Base-by-base conservation (phyloP, 2,888 invertebrate species). In the Petrophora chlorosata region DNA sequence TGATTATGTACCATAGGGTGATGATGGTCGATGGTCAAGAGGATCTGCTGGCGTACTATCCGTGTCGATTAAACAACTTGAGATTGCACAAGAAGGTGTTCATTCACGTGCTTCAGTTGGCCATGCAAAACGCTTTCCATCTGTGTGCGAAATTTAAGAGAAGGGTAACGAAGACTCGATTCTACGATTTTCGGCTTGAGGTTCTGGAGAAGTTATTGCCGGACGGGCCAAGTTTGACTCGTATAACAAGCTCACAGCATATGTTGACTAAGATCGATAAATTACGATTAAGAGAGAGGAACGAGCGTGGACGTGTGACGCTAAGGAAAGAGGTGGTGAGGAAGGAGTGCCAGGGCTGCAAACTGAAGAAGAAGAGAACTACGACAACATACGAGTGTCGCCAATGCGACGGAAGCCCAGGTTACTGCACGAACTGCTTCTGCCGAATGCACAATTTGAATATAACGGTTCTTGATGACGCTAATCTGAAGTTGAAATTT, bases 261-360 rank as follows among this genome's bases (percentile, higher is more conserved):
- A n/a, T n/a, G n/a, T 12, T 48, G 10, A 42, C 36, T 0, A 36
- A 25, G n/a, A 47, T 47, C 35, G 12, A 29, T 10, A 23, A 17
- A 1, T 3, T 5, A 1, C 19, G 14, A 13, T 1, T 17, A 1
- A 40, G 35, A 19, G 5, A 5, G 29, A 40, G 35, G 10, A 10
- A 12, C 3, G 5, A 3, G 2, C 9, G 7, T 2, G 32, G 36
- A 2, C 5, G 17, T 8, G 10, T 28, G 3, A 5, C 7, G 5
- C 0, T 32, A 8, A 30, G 26, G 4, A 19, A 5, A 3, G 42
- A 48, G 9, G 41, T 36, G 15, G 25, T 32, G 1, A 17, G 48
- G 5, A 48, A 48, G 19, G 25, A 17, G 5, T 48, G 48, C 36
- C 2, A 30, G 17, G 36, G 42, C 5, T 48, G 48, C 30, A 32